Percentiles rank a stretch among this genome's conserved stretches.
These are phyloP conservation scores for Coremacera marginata DNA, from an alignment of 2,888 invertebrate species.

Conservation along the genomic window DNA sequence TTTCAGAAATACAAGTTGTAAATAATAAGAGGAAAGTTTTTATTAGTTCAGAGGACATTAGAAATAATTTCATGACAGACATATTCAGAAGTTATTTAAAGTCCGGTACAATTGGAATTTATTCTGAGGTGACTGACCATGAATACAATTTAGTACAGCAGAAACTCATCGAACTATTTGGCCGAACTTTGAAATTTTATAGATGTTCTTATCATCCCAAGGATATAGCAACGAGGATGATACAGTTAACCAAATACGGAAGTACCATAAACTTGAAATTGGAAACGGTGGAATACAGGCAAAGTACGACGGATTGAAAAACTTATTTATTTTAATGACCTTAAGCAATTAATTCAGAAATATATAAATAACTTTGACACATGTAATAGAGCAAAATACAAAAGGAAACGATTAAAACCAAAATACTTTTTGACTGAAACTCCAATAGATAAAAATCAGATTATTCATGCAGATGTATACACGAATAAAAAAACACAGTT, in stretches of 20 bases:
- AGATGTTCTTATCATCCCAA: constrained; percentile 29
- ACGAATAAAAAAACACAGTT: too few relatives aligned
- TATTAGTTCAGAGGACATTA: neutral
- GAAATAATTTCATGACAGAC: neutral
- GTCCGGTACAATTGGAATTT: neutral
- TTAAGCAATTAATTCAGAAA: constrained; percentile 33
- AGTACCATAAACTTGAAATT: constrained; percentile 40
- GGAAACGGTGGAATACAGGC: constrained; percentile 39
- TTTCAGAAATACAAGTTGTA: neutral
- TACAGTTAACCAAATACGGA: constrained; percentile 35
- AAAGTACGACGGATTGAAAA: constrained; percentile 36
- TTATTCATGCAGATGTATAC: too few relatives aligned
- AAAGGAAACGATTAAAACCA: constrained; percentile 39
- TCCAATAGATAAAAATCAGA: too few relatives aligned
- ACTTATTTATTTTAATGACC: constrained; percentile 30
- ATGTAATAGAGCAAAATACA: constrained; percentile 46
- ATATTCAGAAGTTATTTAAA: neutral
- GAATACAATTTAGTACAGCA: neutral
- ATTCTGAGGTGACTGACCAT: neutral
- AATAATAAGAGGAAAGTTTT: neutral
- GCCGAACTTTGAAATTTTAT: neutral
- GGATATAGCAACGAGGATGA: neutral
- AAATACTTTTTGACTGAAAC: too few relatives aligned
- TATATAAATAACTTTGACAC: constrained; percentile 40
- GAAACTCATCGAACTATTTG: neutral